Conservation (phyloP, 2,113 vertebrate genomes). For the Ptyas mucosa region DNA sequence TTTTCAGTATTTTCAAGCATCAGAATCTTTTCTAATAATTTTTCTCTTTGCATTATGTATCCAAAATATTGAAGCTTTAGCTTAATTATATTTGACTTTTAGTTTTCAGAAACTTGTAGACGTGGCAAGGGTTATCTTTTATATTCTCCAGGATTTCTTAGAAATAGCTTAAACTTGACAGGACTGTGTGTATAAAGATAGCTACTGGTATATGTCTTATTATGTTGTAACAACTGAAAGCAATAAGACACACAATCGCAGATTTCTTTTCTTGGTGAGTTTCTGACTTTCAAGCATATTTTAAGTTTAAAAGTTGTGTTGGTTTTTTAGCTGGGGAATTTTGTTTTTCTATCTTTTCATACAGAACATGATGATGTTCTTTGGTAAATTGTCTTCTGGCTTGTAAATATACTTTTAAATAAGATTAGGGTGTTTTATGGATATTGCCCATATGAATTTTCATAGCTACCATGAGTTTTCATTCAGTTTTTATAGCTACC, state of each 20-base stretch:
- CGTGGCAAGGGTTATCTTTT: constrained; percentile 16
- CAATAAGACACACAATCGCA: background rate
- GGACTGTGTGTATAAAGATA: background rate
- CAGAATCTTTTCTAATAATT: background rate
- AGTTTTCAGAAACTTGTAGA: background rate
- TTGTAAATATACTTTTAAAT: background rate
- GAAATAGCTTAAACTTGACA: background rate
- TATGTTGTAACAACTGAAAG: constrained; percentile 15
- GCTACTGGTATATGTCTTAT: background rate
- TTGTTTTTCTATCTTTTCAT: constrained; percentile 22
- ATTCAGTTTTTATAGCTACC: background rate
- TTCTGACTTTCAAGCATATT: background rate
- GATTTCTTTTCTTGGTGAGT: accelerated
- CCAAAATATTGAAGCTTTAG: background rate
- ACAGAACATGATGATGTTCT: background rate
- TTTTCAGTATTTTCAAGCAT: background rate
- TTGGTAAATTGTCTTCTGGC: background rate
- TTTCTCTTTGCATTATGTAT: background rate
- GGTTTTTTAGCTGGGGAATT: background rate
- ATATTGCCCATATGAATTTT: background rate
- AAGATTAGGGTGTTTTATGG: background rate
- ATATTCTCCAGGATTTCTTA: accelerated
- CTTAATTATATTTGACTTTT: background rate
- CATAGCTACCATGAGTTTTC: background rate
- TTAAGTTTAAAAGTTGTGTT: background rate